Evolutionary conservation across 2,797 vertebrate species (phyloP).

Genomic region (Spheniscus humboldti): DNA sequence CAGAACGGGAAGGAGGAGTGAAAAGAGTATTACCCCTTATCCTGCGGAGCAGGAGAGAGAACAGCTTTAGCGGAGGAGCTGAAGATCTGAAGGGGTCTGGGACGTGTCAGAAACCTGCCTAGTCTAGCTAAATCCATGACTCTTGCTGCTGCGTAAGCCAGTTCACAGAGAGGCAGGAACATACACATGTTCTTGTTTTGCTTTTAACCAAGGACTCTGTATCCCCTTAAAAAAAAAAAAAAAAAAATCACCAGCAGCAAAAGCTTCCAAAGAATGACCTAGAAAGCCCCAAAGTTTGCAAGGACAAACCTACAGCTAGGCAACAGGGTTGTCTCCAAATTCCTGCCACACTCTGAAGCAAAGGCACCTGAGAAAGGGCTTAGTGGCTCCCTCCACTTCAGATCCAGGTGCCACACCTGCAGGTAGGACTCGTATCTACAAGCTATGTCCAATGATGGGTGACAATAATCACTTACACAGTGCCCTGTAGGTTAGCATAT

Average conservation of each 20-base stretch:
- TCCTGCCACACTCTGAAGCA: background rate
- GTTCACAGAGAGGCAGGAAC: background rate
- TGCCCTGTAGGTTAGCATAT: background rate
- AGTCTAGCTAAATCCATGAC: background rate
- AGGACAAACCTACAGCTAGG: background rate
- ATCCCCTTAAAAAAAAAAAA: background rate
- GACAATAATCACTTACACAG: background rate
- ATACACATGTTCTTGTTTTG: background rate
- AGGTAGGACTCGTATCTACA: background rate
- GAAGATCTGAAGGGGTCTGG: background rate
- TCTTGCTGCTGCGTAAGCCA: background rate
- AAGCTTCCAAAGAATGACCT: background rate
- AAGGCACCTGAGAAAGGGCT: background rate
- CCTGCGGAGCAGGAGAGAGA: background rate
- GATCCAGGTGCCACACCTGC: background rate
- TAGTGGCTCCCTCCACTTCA: background rate
- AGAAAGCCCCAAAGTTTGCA: background rate
- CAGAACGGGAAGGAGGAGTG: background rate
- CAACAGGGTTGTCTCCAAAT: background rate
- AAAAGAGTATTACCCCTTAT: background rate
- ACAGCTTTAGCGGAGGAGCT: background rate
- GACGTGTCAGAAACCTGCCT: background rate
- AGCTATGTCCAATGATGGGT: accelerated
- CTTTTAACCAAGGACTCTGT: background rate
- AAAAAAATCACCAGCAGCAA: background rate